phyloP scores from a whole-genome alignment of 1,140 invertebrate species.

The Heliconius eleuchia region DNA sequence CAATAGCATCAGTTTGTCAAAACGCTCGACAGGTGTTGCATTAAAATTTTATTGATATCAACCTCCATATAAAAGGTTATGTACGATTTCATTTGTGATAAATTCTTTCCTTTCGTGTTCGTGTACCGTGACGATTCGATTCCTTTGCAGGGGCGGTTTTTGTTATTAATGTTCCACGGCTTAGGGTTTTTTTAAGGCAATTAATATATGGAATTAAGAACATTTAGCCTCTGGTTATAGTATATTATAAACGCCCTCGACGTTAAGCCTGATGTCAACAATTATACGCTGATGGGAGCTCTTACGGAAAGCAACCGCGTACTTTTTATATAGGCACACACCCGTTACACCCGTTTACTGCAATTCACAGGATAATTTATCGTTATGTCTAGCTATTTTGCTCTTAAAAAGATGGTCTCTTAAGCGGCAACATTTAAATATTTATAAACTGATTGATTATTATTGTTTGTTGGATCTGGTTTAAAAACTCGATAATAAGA shows the following conservation, averaged over 20 bases:
- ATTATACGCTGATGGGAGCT: constrained; percentile 16
- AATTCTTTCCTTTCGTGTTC: constrained; percentile 40
- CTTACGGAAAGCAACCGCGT: not conserved
- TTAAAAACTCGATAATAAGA: too few relatives aligned
- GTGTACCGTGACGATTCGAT: constrained; percentile 14
- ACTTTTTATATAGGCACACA: not conserved
- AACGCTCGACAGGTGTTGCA: constrained; percentile 13
- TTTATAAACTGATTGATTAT: not conserved
- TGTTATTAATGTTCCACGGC: constrained; percentile 19
- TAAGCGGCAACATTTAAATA: not conserved
- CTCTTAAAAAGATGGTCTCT: not conserved
- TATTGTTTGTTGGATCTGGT: too few relatives aligned
- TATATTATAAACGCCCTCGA: constrained; percentile 3
- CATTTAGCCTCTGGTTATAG: constrained; percentile 10
- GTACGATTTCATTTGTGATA: constrained; percentile 53
- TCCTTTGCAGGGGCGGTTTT: constrained; percentile 18
- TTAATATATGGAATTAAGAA: constrained; percentile 21
- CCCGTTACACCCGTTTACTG: not conserved
- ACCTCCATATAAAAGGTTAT: constrained; percentile 27
- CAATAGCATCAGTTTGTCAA: constrained; percentile 7
- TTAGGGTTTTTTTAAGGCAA: constrained; percentile 14
- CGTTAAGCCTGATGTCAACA: constrained; percentile 20
- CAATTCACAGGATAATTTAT: not conserved
- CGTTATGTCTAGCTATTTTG: not conserved
- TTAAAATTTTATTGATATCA: constrained; percentile 21